Evolutionary conservation across 1,140 invertebrate genomes (phyloP).

Genomic region (Sycophila sp.): DNA sequence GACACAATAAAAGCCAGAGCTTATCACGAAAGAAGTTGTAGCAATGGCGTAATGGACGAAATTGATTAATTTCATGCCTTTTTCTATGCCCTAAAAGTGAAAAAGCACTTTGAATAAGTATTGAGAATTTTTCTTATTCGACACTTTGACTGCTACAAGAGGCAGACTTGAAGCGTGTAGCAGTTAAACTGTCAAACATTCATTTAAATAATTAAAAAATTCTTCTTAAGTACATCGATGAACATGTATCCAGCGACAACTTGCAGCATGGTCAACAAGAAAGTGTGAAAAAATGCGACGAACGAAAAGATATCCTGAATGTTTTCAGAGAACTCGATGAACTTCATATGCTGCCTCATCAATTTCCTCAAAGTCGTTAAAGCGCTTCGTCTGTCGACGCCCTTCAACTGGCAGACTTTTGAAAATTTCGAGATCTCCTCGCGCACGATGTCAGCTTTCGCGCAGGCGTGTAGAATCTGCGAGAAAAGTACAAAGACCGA

Average conservation of each 20-base stretch:
- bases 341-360: not conserved
- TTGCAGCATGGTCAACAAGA: slow-evolving; percentile 23
- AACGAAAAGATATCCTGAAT: slow-evolving; percentile 22
- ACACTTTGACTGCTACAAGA: too few species aligned
- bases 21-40: slow-evolving; percentile 11
- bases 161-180: too few species aligned
- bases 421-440: slow-evolving; percentile 9
- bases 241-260: slow-evolving; percentile 25
- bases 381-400: not conserved
- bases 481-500: too few species aligned
- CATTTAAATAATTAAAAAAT: not conserved
- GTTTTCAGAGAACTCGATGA: slow-evolving; percentile 18
- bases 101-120: too few species aligned
- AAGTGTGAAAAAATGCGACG: slow-evolving; percentile 18
- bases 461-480: slow-evolving; percentile 24
- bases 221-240: slow-evolving; percentile 11
- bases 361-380: not conserved
- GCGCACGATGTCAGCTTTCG: slow-evolving; percentile 4
- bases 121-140: too few species aligned
- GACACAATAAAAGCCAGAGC: not conserved
- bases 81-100: slow-evolving; percentile 1
- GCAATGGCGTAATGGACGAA: slow-evolving; percentile 5
- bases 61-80: not conserved
- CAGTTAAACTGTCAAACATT: too few species aligned
- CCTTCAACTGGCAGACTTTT: not conserved